phyloP scores from a whole-genome alignment of 2,888 invertebrate genomes.

The Cantharis rufa region DNA sequence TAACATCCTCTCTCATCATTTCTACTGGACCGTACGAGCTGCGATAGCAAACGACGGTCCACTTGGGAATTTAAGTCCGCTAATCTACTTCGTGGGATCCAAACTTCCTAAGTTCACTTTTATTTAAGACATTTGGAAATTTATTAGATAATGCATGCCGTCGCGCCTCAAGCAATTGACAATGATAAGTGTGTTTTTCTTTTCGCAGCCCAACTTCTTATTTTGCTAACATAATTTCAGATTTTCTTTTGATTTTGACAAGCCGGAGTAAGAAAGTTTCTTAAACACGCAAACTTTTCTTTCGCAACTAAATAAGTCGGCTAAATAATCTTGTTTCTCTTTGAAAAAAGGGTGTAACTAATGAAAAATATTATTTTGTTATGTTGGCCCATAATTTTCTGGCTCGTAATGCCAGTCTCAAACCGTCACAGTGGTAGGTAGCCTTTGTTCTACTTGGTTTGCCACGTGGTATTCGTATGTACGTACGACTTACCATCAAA shows the following conservation, averaged over 20 bases:
- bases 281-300: neutral
- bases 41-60: slow-evolving; percentile 32
- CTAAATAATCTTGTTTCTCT: neutral
- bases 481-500: neutral
- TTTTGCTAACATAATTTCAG: neutral
- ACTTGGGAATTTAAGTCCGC: slow-evolving; percentile 33
- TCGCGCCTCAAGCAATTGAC: slow-evolving; percentile 10
- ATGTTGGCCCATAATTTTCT: neutral
- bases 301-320: neutral
- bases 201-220: neutral
- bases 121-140: slow-evolving; percentile 18
- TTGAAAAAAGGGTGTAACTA: neutral
- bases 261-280: neutral
- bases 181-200: slow-evolving; percentile 20
- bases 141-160: slow-evolving; percentile 20
- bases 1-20: slow-evolving; percentile 25
- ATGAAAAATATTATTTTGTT: neutral
- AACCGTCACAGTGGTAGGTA: neutral
- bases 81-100: slow-evolving; percentile 34
- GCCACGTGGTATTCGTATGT: neutral
- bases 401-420: neutral
- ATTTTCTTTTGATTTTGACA: neutral
- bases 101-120: slow-evolving; percentile 24
- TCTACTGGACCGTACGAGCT: slow-evolving; percentile 21
- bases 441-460: neutral